Evolutionary conservation across 2,888 invertebrate species (phyloP).

Genomic region (Hololepta plana): DNA sequence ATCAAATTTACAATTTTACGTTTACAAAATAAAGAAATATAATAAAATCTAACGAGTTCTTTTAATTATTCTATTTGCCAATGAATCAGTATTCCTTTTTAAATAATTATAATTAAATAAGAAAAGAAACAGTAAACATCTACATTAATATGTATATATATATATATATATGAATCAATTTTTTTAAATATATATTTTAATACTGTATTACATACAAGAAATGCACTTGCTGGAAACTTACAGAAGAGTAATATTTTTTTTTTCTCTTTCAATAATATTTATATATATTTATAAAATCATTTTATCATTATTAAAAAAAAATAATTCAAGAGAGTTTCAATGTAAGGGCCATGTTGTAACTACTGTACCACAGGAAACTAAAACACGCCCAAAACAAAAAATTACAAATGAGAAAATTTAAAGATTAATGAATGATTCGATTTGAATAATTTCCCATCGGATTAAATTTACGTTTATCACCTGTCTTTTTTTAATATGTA

Average conservation of each 20-base stretch:
- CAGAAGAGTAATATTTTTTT: conserved; percentile 44
- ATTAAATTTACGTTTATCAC: too few relatives aligned
- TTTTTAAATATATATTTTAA: conserved; percentile 33
- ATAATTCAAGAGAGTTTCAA: conserved; percentile 17
- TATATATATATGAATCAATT: conserved; percentile 8
- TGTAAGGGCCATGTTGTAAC: conserved; percentile 15
- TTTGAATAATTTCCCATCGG: conserved; percentile 4
- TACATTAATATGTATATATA: conserved; percentile 1
- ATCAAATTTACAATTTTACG: too few relatives aligned
- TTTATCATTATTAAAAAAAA: conserved; percentile 8
- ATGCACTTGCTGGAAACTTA: conserved; percentile 80
- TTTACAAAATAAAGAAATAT: too few relatives aligned
- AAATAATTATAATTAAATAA: too few relatives aligned
- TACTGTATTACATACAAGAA: conserved; percentile 84
- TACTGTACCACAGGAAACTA: conserved; percentile 12
- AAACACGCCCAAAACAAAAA: conserved; percentile 7
- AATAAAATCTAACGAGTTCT: too few relatives aligned
- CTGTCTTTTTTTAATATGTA: too few relatives aligned
- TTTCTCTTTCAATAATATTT: conserved; percentile 13
- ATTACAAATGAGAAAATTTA: conserved; percentile 7
- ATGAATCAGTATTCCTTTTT: too few relatives aligned
- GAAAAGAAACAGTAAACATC: not conserved
- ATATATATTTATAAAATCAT: conserved; percentile 1
- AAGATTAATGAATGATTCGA: conserved; percentile 6
- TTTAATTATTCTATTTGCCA: too few relatives aligned